These are phyloP conservation scores for Dolichopus griseipennis DNA, from an alignment of 2,888 invertebrate species.

Conservation along the genomic window DNA sequence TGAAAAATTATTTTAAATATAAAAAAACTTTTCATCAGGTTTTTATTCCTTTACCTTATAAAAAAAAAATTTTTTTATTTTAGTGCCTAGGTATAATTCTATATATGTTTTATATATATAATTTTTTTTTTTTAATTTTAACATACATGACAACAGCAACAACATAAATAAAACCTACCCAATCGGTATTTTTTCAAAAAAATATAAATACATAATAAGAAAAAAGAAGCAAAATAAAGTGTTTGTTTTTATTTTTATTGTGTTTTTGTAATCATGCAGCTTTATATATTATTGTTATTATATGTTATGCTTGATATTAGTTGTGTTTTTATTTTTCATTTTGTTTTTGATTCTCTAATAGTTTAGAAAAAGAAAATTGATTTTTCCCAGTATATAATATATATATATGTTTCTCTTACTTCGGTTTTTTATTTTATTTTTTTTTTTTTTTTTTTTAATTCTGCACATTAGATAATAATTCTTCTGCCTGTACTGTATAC, in stretches of 20 bases:
- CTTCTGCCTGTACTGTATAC: background rate
- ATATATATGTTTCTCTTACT: background rate
- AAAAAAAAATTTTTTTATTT: no score
- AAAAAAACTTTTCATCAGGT: background rate
- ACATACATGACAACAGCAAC: background rate
- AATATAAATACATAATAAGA: no score
- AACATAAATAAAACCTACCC: background rate
- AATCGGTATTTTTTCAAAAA: background rate
- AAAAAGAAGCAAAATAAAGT: background rate
- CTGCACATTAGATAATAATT: slow-evolving; percentile 5
- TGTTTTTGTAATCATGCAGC: slow-evolving; percentile 2
- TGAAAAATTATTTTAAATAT: background rate
- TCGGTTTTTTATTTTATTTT: no score
- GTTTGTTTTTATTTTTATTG: background rate
- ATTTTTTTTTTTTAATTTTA: no score
- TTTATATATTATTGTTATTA: no score
- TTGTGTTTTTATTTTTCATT: slow-evolving; percentile 2
- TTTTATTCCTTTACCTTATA: background rate
- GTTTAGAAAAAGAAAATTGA: slow-evolving; percentile 6
- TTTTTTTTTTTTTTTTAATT: no score
- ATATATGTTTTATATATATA: background rate
- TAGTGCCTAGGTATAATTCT: background rate
- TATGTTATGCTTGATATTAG: background rate
- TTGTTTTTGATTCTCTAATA: background rate
- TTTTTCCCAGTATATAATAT: background rate